phyloP scores from a whole-genome alignment of 2,113 vertebrate species.

The Daphoenositta chrysoptera region DNA sequence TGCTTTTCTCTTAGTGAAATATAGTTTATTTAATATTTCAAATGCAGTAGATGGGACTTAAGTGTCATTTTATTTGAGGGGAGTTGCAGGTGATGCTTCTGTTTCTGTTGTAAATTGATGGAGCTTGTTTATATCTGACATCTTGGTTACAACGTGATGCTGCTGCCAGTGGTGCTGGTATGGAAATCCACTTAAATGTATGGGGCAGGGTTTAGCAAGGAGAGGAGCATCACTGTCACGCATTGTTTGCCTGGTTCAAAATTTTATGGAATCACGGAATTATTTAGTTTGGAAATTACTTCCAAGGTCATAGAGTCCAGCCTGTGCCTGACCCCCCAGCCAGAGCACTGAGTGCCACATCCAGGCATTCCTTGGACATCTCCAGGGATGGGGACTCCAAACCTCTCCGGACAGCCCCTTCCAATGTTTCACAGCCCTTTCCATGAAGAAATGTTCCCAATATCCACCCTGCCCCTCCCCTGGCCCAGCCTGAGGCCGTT shows the following conservation, averaged over 20 bases:
- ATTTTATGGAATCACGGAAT: neutral
- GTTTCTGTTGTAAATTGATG: neutral
- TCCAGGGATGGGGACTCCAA: neutral
- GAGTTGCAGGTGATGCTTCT: neutral
- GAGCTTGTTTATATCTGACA: neutral
- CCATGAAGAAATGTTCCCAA: neutral
- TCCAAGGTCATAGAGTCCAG: neutral
- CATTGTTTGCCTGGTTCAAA: neutral
- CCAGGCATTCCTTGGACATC: neutral
- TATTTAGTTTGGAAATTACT: neutral
- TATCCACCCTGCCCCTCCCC: fast-evolving
- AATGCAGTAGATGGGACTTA: neutral
- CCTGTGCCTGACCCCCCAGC: no score
- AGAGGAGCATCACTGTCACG: neutral
- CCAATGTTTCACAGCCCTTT: neutral
- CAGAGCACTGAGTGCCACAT: neutral
- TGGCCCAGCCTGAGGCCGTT: fast-evolving
- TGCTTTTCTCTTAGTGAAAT: slow-evolving; percentile 20
- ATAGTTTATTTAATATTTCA: slow-evolving; percentile 37
- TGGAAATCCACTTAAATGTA: neutral
- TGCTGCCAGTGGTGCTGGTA: neutral
- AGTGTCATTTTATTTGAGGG: slow-evolving; percentile 35
- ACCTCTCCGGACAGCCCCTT: neutral
- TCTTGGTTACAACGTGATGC: neutral
- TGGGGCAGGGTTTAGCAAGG: neutral